These are phyloP conservation scores for Lycodopsis pacificus DNA, from an alignment of 2,797 vertebrate species.

Conservation along the genomic window DNA sequence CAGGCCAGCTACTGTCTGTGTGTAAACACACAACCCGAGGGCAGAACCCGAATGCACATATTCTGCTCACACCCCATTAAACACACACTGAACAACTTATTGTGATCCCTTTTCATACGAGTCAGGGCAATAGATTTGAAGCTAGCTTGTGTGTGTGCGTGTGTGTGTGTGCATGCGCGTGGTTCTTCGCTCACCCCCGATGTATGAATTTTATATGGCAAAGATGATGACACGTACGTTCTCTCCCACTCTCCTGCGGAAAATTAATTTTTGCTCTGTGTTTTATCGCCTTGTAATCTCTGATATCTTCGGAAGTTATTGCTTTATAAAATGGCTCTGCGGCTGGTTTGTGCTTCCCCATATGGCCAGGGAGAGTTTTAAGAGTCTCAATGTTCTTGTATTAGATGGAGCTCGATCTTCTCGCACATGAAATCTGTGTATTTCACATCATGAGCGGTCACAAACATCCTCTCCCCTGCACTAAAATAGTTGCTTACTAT, in stretches of 20 bases:
- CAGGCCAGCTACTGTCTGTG: conserved; percentile 56
- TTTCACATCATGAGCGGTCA: conserved; percentile 45
- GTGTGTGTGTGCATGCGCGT: conserved; percentile 6
- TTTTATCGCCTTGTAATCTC: conserved; percentile 73
- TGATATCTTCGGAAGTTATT: conserved; percentile 71
- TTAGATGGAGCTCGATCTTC: conserved; percentile 37
- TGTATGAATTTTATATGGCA: conserved; percentile 59
- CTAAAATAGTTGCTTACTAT: background rate
- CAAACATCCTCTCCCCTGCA: conserved; percentile 26
- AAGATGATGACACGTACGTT: conserved; percentile 70
- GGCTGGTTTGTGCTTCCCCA: conserved; percentile 61
- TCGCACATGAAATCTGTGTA: conserved; percentile 35
- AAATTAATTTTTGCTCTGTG: conserved; percentile 71
- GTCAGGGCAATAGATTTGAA: conserved; percentile 35
- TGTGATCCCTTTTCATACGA: conserved; percentile 54
- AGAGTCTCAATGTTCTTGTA: conserved; percentile 60
- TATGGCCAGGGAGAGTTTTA: conserved; percentile 58
- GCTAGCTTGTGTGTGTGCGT: background rate
- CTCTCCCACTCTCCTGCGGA: conserved; percentile 35
- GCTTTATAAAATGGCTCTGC: conserved; percentile 68
- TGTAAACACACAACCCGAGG: conserved; percentile 72
- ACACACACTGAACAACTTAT: conserved; percentile 59
- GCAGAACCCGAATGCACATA: conserved; percentile 47
- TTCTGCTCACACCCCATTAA: conserved; percentile 72
- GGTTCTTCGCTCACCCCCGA: conserved; percentile 8